Evolutionary conservation across 1,140 invertebrate species (phyloP), one percentile per base, ranked within the genome.

Genomic region (Drosophila dunni): DNA sequence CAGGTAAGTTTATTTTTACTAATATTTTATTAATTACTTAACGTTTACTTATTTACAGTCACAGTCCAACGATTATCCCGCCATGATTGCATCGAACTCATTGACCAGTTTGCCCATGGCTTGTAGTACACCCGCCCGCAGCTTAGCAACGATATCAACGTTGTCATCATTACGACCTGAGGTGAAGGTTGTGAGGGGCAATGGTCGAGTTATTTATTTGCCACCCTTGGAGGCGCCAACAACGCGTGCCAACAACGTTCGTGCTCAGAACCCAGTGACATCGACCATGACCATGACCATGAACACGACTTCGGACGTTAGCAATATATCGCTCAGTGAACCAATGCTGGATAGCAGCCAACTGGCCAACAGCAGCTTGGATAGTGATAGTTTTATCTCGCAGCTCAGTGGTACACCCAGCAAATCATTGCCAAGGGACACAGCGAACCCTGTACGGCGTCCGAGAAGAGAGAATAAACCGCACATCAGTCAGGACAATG

Each of bases 161-260:
- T 8, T 48, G 5, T 24, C 72, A 20, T 9, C 58, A 29, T 29
- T 29, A 7, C 51, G 63, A 0, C 33, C 64, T 4, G 74, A 79
- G 0, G 94, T 95, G 67, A 95, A 96, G 93, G 95, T 96, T 81
- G 93, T 96, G 6, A 85, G 95, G 34, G 93, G 95, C 6, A 95
- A 96, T 88, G 96, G 95, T 7, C 93, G 96, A 44, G 93, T 96
- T 15, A 95, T 96, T 56, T 96, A 95, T 6, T 91, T 97, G 64
- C 96, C 96, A 13, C 96, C 96, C 1, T 96, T 96, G 45, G 96
- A 96, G 93, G 95, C 96, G 29, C 96, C 95, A n/a, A 95, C 95
- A 8, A 96, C 95, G 1, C 91, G 95, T 56, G 93, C 86, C 64
- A 93, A 89, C n/a, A n/a, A 78, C 91, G 88, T 45, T 45, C 80